Conservation (phyloP, 2,888 invertebrate species). For the Phortica magna region DNA sequence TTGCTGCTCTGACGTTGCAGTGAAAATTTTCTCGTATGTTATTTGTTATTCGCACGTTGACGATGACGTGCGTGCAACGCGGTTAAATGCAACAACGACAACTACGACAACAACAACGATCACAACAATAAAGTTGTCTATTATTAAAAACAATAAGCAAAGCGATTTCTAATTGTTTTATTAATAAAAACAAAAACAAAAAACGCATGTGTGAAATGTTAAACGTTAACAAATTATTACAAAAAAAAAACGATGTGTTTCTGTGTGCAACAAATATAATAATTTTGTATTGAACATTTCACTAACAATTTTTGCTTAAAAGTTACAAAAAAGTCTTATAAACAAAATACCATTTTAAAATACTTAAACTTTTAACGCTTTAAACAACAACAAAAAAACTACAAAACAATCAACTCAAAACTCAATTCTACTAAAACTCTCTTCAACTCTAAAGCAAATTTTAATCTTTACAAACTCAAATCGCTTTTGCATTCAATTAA, state of each 20-base stretch:
- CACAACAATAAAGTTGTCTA: constrained; percentile 24
- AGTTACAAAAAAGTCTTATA: constrained; percentile 38
- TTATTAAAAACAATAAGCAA: constrained; percentile 48
- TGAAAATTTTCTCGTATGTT: constrained; percentile 72
- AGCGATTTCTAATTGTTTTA: constrained; percentile 31
- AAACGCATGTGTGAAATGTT: background rate
- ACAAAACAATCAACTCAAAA: constrained; percentile 29
- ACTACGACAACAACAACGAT: constrained; percentile 36
- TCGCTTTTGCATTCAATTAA: constrained; percentile 5
- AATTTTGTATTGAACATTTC: background rate
- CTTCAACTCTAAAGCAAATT: constrained; percentile 11
- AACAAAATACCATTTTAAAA: constrained; percentile 23
- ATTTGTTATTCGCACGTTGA: constrained; percentile 77
- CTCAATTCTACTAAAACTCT: constrained; percentile 17
- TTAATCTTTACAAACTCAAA: constrained; percentile 1
- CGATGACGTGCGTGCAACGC: constrained; percentile 71
- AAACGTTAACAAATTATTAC: background rate
- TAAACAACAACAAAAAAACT: background rate
- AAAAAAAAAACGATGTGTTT: background rate
- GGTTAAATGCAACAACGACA: constrained; percentile 41
- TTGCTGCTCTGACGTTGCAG: constrained; percentile 55
- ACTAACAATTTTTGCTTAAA: constrained; percentile 34
- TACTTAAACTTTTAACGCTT: constrained; percentile 45
- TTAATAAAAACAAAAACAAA: background rate
- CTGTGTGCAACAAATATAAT: background rate